A percentile compares a stretch with the other conserved stretches of the same genome.
Conservation (phyloP, 2,113 vertebrate species). For the Ceyx cyanopectus region DNA sequence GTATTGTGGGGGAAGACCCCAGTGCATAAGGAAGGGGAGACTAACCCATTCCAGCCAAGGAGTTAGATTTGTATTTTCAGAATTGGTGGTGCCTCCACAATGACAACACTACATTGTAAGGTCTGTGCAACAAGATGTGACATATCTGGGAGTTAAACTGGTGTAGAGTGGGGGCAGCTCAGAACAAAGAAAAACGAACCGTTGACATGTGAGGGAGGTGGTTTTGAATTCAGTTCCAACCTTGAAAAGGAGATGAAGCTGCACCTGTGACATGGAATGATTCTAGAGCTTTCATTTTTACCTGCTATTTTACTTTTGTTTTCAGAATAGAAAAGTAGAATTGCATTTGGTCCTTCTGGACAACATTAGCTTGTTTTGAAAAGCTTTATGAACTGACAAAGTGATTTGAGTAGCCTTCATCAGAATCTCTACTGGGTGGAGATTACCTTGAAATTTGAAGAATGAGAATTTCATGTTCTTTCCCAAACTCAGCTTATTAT, state of each 20-base stretch:
- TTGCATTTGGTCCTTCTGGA: neutral
- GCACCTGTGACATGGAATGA: neutral
- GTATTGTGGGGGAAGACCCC: neutral
- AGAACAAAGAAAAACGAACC: neutral
- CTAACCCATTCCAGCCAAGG: neutral
- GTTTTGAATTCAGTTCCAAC: fast-evolving
- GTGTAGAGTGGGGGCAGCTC: neutral
- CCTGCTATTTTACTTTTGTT: fast-evolving
- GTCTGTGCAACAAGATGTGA: neutral
- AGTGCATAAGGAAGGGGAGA: neutral
- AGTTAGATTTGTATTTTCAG: neutral
- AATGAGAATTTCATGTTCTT: neutral
- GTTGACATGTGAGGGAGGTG: neutral
- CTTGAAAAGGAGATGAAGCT: neutral
- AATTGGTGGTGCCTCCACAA: neutral
- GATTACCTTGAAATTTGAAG: neutral
- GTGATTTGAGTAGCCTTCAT: neutral
- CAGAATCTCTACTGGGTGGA: neutral
- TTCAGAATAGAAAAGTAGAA: neutral
- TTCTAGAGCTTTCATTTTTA: neutral
- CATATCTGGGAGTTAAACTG: neutral
- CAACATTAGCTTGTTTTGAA: neutral
- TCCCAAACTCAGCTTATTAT: neutral
- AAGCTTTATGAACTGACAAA: neutral
- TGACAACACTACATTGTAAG: neutral